phyloP scores from a whole-genome alignment of 2,113 vertebrate species.

The Ancistrus triradiatus region DNA sequence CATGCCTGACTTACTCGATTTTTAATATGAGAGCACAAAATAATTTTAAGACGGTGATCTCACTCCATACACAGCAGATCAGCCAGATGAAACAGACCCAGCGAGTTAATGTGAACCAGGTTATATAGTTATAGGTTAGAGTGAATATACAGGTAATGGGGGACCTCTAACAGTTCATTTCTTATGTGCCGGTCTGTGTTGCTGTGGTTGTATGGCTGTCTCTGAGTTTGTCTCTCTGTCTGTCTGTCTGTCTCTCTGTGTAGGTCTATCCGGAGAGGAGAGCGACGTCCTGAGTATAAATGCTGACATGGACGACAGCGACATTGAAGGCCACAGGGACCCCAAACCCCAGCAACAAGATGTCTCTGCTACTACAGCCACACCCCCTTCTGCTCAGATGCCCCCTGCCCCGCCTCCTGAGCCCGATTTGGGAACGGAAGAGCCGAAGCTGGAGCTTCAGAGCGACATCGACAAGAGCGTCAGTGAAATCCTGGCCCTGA shows the following conservation, averaged over 20 bases:
- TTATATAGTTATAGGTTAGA: no score
- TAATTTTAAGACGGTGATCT: no score
- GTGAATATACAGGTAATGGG: no score
- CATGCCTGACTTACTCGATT: no score
- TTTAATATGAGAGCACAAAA: no score
- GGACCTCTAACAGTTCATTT: no score
- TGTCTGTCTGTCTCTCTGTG: neutral
- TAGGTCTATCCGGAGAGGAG: slow-evolving; percentile 77
- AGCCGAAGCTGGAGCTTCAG: slow-evolving; percentile 75
- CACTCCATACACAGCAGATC: no score
- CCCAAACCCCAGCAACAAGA: slow-evolving; percentile 57
- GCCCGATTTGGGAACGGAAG: slow-evolving; percentile 53
- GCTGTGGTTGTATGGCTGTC: neutral
- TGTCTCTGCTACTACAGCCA: slow-evolving; percentile 34
- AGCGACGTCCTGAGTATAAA: slow-evolving; percentile 95
- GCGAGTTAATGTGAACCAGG: no score
- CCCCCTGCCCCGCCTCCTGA: slow-evolving; percentile 49
- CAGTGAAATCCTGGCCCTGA: slow-evolving; percentile 83
- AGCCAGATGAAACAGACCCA: no score
- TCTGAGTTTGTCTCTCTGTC: no score
- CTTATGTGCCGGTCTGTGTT: neutral
- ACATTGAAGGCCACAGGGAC: slow-evolving; percentile 87
- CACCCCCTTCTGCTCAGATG: neutral
- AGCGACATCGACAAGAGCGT: slow-evolving; percentile 91
- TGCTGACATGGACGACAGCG: slow-evolving; percentile 90